Evolutionary conservation across 2,113 vertebrate species (phyloP), one percentile per base, ranked within the genome.

Genomic region (Onychostoma macrolepis): DNA sequence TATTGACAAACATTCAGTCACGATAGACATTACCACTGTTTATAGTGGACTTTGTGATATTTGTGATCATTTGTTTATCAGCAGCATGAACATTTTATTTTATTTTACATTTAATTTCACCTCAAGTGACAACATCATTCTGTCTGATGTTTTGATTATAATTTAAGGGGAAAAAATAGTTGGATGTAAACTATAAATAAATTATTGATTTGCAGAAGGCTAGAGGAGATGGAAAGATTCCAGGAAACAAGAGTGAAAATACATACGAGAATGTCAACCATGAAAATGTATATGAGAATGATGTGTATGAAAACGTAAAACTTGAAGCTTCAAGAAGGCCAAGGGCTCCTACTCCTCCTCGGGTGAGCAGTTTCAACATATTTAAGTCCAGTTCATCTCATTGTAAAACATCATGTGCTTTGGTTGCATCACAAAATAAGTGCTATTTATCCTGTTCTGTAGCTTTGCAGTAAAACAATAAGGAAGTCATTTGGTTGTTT

Each of bases 111-210:
- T 58, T 24, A 9, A 12, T 72, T 71, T 38, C 8, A 21, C 1
- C 8, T 72, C 4, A 74, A 41, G 21, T 24, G 71, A 74, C 36
- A 41, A n/a, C 26, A 53, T 82, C 7, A n/a, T 58, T 58, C 21
- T 56, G n/a, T 19, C n/a, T 48, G 38, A 83, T 21, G 13, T 12
- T 48, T 4, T 45, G 56, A 58, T 58, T 24, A 58, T 24, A 48
- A 77, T 77, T 43, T 45, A 28, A 77, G 12, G 12, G 1, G 6
- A 53, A 10, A 78, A 50, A 78, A 78, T 45, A 48, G 8, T 45
- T 94, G 93, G 92, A 93, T 0, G 1, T 21, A 58, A 58, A n/a
- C 24, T 92, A 94, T 41, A 87, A 88, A 50, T 87, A 91, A 0
- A 2, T 91, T 0, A 43, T 0, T 0, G 43, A 82, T 86, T 7